Conservation (phyloP, 2,113 vertebrate species). For the Isurus oxyrinchus region DNA sequence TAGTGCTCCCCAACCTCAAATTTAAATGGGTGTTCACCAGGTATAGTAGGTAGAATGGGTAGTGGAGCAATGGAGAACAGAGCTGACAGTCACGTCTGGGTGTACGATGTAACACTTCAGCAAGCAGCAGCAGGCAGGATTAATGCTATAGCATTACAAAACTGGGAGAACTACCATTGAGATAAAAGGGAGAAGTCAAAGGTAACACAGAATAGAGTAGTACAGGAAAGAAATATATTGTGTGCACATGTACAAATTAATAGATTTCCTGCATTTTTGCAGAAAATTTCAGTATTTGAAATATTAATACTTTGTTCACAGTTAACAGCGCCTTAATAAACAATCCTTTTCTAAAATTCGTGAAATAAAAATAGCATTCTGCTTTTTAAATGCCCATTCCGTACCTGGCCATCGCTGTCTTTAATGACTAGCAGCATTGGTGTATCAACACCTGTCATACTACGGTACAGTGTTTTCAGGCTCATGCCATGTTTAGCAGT, state of each 20-base stretch:
- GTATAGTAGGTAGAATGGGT: not conserved
- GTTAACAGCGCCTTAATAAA: not conserved
- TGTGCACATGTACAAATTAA: not conserved
- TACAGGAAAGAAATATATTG: too few species aligned
- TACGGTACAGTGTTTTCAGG: conserved; percentile 89
- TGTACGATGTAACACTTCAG: too few species aligned
- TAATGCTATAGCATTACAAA: not conserved
- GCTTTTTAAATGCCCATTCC: not conserved
- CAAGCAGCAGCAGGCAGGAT: not conserved
- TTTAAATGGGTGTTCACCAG: not conserved
- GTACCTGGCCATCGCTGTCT: conserved; percentile 91
- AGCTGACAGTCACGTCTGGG: not conserved
- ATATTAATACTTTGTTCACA: not conserved
- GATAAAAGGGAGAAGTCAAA: not conserved
- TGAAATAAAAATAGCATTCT: not conserved
- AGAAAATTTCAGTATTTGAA: not conserved
- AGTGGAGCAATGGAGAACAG: not conserved
- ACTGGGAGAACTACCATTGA: not conserved
- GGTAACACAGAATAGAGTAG: not conserved
- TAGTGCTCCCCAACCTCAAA: not conserved
- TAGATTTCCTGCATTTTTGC: not conserved
- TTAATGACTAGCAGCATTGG: conserved; percentile 92
- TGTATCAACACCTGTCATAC: conserved; percentile 88
- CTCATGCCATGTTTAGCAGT: conserved; percentile 97
- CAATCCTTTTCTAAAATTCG: not conserved